Conservation (phyloP, 92 coral and sea anemone species). For the Siderastrea radians region DNA sequence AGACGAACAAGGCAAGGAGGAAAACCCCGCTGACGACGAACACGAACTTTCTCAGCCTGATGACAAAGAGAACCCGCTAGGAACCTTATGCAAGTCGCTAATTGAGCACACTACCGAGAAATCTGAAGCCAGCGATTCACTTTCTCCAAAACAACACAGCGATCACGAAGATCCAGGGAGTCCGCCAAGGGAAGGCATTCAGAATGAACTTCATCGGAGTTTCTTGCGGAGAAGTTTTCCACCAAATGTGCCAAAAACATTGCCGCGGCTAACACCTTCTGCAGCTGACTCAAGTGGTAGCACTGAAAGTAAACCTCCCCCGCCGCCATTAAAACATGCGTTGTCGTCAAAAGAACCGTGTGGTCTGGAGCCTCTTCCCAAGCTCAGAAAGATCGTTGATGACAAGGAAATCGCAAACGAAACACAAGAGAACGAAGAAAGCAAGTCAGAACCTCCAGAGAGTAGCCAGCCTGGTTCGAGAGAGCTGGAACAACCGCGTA, state of each 20-base stretch:
- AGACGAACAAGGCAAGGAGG: conserved; percentile 67
- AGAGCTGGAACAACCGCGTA: conserved; percentile 60
- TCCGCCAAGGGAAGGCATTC: conserved; percentile 73
- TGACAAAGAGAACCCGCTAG: conserved; percentile 42
- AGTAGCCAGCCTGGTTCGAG: conserved; percentile 21
- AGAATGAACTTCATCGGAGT: conserved; percentile 84
- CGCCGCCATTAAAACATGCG: conserved; percentile 84
- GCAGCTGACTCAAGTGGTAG: conserved; percentile 54
- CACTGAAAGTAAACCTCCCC: conserved; percentile 61
- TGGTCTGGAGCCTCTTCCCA: conserved; percentile 85
- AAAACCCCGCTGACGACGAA: conserved; percentile 27
- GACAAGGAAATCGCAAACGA: conserved; percentile 69
- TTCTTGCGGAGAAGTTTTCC: conserved; percentile 87
- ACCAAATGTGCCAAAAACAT: conserved; percentile 82
- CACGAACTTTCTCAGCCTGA: conserved; percentile 19
- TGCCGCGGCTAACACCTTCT: conserved; percentile 90
- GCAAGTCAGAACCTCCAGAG: conserved; percentile 11
- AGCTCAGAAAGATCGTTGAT: conserved; percentile 80
- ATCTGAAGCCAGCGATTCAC: conserved; percentile 36
- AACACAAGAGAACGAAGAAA: conserved; percentile 29
- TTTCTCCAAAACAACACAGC: conserved; percentile 9
- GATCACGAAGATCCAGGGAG: conserved; percentile 66
- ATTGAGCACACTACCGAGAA: conserved; percentile 30
- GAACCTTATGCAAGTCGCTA: conserved; percentile 24
- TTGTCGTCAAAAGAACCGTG: conserved; percentile 76